These are phyloP conservation scores for Tetheella fluctuosa DNA, from an alignment of 2,888 invertebrate genomes.

Conservation along the genomic window DNA sequence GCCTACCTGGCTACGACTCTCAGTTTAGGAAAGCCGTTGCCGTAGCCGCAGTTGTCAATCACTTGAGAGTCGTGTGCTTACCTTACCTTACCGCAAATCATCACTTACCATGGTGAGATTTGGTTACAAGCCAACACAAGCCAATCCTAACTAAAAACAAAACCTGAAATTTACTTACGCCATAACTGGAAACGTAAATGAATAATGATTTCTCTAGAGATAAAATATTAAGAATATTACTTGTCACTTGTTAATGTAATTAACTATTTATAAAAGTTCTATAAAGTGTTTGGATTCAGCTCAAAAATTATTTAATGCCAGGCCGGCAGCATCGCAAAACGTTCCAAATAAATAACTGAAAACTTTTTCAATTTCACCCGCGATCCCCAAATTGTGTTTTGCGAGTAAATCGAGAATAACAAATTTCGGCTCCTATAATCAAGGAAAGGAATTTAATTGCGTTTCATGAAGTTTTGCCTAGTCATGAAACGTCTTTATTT, in stretches of 20 bases:
- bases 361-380: constrained; percentile 82
- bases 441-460: constrained; percentile 67
- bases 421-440: constrained; percentile 71
- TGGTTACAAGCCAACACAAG: too few species aligned
- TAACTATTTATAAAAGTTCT: constrained; percentile 28
- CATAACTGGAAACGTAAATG: too few species aligned
- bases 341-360: constrained; percentile 79
- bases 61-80: too few species aligned
- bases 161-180: too few species aligned
- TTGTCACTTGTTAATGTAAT: neutral
- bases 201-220: too few species aligned
- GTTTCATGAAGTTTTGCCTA: constrained; percentile 42
- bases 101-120: too few species aligned
- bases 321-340: constrained; percentile 63
- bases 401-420: constrained; percentile 79
- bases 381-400: constrained; percentile 81
- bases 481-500: constrained; percentile 9
- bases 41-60: too few species aligned
- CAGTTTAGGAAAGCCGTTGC: too few species aligned
- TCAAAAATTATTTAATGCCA: constrained; percentile 72
- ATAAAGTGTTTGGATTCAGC: constrained; percentile 54
- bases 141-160: too few species aligned
- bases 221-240: neutral
- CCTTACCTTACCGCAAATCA: too few species aligned
- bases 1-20: too few species aligned